Evolutionary conservation across 2,113 vertebrate genomes (phyloP).

Genomic region (Periophthalmodon schlosseri): DNA sequence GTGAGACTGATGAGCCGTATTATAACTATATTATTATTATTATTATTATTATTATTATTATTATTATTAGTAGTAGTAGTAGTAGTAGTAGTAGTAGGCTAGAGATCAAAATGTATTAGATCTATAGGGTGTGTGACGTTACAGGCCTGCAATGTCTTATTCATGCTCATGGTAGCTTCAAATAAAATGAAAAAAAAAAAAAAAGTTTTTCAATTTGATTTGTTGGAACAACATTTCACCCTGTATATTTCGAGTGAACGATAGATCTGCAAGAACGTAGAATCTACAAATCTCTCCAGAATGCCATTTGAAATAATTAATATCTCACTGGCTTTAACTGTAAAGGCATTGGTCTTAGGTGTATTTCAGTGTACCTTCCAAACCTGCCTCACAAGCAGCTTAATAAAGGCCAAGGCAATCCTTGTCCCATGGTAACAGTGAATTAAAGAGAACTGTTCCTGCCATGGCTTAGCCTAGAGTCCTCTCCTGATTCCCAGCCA

Average conservation of each 20-base stretch:
- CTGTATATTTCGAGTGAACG: too few relatives aligned
- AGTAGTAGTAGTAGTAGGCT: too few relatives aligned
- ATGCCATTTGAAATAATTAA: not conserved
- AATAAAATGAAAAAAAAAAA: too few relatives aligned
- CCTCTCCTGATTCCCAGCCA: conserved; percentile 41
- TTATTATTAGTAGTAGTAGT: too few relatives aligned
- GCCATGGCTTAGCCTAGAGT: conserved; percentile 57
- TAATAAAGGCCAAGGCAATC: conserved; percentile 46
- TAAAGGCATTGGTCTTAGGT: conserved; percentile 25
- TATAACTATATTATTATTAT: too few relatives aligned
- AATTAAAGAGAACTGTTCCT: conserved; percentile 66
- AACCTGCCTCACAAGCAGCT: conserved; percentile 57
- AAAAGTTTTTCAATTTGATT: too few relatives aligned
- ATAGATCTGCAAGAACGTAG: not conserved
- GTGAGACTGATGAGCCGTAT: conserved; percentile 67
- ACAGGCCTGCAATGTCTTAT: not conserved
- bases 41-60: not conserved
- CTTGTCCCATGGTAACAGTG: conserved; percentile 60
- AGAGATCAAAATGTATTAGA: not conserved
- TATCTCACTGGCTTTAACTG: conserved; percentile 2
- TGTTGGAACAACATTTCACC: too few relatives aligned
- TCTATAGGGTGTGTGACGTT: not conserved
- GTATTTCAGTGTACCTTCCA: conserved; percentile 25
- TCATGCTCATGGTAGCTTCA: not conserved
- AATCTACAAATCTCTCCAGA: not conserved